These are phyloP conservation scores for Drosophila robusta DNA, from an alignment of 2,888 invertebrate species.

Conservation along the genomic window DNA sequence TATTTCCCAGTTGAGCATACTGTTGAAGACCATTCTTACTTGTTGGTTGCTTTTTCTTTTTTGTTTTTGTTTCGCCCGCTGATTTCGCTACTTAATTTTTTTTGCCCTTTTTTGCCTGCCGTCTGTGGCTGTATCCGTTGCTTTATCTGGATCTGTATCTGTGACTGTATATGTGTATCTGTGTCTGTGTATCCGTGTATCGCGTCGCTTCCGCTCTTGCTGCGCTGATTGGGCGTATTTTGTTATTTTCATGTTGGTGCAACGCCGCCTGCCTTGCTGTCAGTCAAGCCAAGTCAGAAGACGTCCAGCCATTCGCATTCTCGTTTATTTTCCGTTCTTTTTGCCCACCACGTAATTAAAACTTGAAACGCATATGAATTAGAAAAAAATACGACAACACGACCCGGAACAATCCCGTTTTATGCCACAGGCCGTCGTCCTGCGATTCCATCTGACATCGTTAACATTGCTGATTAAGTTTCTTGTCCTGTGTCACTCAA, in stretches of 20 bases:
- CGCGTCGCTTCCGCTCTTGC: constrained; percentile 65
- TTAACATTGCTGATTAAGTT: constrained; percentile 83
- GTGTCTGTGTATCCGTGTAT: constrained; percentile 29
- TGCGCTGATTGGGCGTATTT: constrained; percentile 80
- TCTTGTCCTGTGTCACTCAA: constrained; percentile 82
- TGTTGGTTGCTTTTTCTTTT: constrained; percentile 25
- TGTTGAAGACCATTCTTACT: background rate
- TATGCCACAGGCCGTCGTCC: constrained; percentile 49
- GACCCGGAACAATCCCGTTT: constrained; percentile 66
- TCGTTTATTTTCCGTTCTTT: constrained; percentile 34
- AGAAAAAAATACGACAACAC: constrained; percentile 73
- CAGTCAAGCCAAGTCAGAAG: constrained; percentile 68
- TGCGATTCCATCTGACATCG: constrained; percentile 75
- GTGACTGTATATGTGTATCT: constrained; percentile 20
- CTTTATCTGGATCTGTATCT: constrained; percentile 24
- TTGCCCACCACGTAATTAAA: constrained; percentile 83
- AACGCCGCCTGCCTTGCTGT: constrained; percentile 55
- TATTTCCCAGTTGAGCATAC: constrained; percentile 3
- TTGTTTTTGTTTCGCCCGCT: constrained; percentile 65
- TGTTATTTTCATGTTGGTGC: constrained; percentile 75
- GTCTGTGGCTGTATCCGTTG: constrained; percentile 32
- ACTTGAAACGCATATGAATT: constrained; percentile 84
- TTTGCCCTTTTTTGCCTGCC: constrained; percentile 40
- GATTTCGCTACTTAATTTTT: constrained; percentile 78
- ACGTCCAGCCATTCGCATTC: constrained; percentile 51